Base-by-base conservation (phyloP, 2,113 vertebrate species). In the Gallinago media region DNA sequence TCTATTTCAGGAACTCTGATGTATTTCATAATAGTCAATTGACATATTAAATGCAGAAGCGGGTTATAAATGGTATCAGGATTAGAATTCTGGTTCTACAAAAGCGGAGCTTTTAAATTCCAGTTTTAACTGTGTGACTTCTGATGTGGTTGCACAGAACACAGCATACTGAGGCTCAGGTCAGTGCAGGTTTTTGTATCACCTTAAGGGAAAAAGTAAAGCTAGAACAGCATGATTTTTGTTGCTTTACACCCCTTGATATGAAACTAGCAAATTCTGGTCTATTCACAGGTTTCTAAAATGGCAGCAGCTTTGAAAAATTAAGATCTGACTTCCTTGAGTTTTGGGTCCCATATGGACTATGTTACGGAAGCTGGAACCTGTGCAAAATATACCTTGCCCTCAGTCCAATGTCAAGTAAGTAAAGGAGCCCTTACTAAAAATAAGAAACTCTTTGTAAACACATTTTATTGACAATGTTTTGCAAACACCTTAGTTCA, bases 391-490 rank as follows among this genome's bases (percentile, higher is more conserved):
- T 58, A 58, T 6, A 32, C 26, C 25, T 1, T 67, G 38, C 11
- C 42, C 31, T 62, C 40, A 80, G 15, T 44, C 25, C 32, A 36
- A 36, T 11, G 3, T 15, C 38, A 80, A 18, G 20, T 63, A 47
- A 89, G 46, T 76, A 91, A 85, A 52, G 17, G 1, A 86, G 18
- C 23, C 31, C 15, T 62, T 44, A 44, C 26, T n/a, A 16, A 77
- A 90, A 85, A 29, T 9, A 90, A 12, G 31, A 79, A 85, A 93
- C 12, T 78, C 55, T 56, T 56, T 89, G 85, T 75, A 93, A 91
- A 94, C 38, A 77, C 31, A 15, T 84, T 95, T 95, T 94, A 96
- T 95, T 95, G 49, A 36, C 70, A 68, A 52, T 20, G 11, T 67
- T 85, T 90, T 29, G 38, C 78, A 81, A 80, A 87, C 85, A 78